Evolutionary conservation across 92 coral and sea anemone genomes (phyloP).

Genomic region (Epizoanthus illoricatus): DNA sequence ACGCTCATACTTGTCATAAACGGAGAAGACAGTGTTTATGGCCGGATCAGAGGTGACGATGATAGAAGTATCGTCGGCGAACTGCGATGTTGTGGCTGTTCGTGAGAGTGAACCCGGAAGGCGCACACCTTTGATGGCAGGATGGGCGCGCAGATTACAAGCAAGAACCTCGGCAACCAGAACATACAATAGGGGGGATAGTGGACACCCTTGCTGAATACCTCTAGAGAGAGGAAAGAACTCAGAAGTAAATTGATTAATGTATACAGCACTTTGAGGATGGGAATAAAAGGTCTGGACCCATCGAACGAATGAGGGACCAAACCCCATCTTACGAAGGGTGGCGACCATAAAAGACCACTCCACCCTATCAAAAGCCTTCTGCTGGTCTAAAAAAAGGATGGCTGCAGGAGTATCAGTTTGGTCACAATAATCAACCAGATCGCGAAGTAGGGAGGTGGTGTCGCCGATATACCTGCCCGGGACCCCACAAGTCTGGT

Average conservation of each 20-base stretch:
- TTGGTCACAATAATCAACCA: too few relatives aligned
- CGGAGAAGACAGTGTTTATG: not conserved
- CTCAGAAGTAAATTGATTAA: not conserved
- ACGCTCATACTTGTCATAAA: slow-evolving; percentile 1
- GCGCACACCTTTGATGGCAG: not conserved
- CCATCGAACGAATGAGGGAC: slow-evolving; percentile 4
- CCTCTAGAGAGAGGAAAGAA: slow-evolving; percentile 9
- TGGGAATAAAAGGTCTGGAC: not conserved
- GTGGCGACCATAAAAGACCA: not conserved
- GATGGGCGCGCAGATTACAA: not conserved
- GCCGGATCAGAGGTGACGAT: slow-evolving; percentile 3
- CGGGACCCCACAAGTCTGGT: too few relatives aligned
- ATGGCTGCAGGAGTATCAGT: too few relatives aligned
- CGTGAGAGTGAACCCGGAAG: too few relatives aligned
- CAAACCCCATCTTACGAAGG: not conserved
- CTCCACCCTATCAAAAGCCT: not conserved
- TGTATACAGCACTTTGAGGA: not conserved
- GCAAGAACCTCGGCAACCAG: not conserved
- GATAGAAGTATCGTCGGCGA: slow-evolving; percentile 9
- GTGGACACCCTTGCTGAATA: slow-evolving; percentile 3
- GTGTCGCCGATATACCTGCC: too few relatives aligned
- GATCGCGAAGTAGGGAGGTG: too few relatives aligned
- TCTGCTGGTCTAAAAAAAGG: too few relatives aligned
- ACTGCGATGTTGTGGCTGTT: not conserved
- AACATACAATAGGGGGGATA: not conserved